Evolutionary conservation across 2,797 vertebrate species (phyloP), one percentile per base, ranked within the genome.

Genomic region (Pampus argenteus): DNA sequence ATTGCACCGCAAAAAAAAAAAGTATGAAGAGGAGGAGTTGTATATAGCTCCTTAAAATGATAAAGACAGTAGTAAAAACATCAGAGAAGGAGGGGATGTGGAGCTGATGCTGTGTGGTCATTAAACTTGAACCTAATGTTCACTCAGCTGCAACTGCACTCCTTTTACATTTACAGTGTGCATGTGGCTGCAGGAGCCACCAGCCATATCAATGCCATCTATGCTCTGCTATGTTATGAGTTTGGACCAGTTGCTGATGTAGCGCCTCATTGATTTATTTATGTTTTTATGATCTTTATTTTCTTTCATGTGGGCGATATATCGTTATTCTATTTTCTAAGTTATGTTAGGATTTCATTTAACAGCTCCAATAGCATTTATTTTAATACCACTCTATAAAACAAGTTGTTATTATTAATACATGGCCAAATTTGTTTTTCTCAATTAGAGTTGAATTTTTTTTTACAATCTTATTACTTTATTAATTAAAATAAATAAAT

Each of bases 61-160:
- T 62, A 66, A 61, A 55, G 44, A 15, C 36, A 47, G 47, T 26
- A 59, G 51, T 77, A 64, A 73, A 71, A 76, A 59, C 22, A 23
- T 1, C n/a, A 31, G 34, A 50, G n/a, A 42, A 40, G 47, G 18
- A 52, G 44, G 22, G 20, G 45, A 26, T 2, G 45, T 23, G 54
- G 59, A 57, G 73, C 29, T 62, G 42, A 44, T 38, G 74, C 28
- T 52, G 45, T 56, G 26, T 44, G 52, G 73, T 70, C 78, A 71
- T 86, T 86, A 83, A 79, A 84, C n/a, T 48, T 86, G 52, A 81
- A 81, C 64, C 68, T 78, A 7, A 11, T 25, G 22, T 40, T 59
- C 57, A 79, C 34, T 10, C 52, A 71, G 70, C 52, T 61, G 62
- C 54, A 61, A 65, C 45, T 5, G 48, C 56, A 61, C 28, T 66